A percentile compares a stretch with the other conserved stretches of the same genome.
Evolutionary conservation across 2,797 vertebrate species (phyloP).

Genomic region (Intellagama lesueurii): DNA sequence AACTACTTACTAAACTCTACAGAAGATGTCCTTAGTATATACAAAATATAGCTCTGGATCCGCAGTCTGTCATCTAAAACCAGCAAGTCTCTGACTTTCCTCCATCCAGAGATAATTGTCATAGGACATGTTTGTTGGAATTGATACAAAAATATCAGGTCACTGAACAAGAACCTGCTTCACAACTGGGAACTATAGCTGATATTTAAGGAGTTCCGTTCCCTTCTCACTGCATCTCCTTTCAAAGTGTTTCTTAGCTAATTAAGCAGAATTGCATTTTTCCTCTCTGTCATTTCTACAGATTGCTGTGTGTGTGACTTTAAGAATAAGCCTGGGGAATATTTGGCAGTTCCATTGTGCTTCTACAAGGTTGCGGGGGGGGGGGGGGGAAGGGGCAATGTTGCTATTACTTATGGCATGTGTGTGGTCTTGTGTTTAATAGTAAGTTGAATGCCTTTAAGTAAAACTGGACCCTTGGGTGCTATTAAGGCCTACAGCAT

Average conservation of each 20-base stretch:
- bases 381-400: background rate
- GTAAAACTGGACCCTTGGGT: slow-evolving; percentile 24
- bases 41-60: background rate
- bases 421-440: slow-evolving; percentile 36
- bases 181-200: background rate
- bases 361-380: background rate
- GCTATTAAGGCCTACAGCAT: slow-evolving; percentile 5
- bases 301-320: background rate
- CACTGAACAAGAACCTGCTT: background rate
- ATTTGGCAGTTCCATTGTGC: slow-evolving; percentile 7
- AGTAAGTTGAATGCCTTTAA: slow-evolving; percentile 26
- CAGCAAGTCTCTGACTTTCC: background rate
- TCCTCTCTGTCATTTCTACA: background rate
- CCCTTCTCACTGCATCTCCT: background rate
- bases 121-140: background rate
- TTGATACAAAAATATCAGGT: background rate
- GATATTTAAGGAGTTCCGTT: background rate
- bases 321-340: slow-evolving; percentile 33
- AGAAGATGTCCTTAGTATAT: background rate
- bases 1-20: no score
- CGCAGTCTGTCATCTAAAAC: background rate
- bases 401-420: background rate
- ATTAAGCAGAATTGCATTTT: slow-evolving; percentile 3
- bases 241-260: slow-evolving; percentile 1
- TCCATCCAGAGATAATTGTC: background rate